Evolutionary conservation across 2,113 vertebrate genomes (phyloP).

Genomic region (Gymnorhina tibicen): DNA sequence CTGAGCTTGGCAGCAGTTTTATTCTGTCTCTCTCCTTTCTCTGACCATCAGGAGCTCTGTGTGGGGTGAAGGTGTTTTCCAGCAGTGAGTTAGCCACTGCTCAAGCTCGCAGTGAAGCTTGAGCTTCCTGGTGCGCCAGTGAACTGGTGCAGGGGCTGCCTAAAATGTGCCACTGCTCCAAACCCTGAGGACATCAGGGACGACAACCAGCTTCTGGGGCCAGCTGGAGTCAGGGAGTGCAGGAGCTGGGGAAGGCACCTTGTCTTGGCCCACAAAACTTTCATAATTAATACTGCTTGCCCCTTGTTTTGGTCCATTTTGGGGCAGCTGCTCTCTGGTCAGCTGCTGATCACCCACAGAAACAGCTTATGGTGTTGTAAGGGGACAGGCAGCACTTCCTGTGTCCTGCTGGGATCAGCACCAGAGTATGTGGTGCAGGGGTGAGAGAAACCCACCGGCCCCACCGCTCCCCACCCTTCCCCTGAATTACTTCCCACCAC

Average conservation of each 20-base stretch:
- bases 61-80: background rate
- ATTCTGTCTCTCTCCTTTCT: background rate
- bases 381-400: background rate
- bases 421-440: rapidly evolving
- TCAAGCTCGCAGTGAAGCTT: background rate
- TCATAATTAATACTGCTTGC: background rate
- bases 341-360: background rate
- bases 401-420: background rate
- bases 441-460: background rate
- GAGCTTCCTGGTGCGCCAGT: rapidly evolving
- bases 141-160: background rate
- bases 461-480: background rate
- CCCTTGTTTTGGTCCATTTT: background rate
- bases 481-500: background rate
- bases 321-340: background rate
- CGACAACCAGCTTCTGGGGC: background rate
- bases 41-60: background rate
- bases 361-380: background rate
- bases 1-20: background rate
- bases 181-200: background rate
- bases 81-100: background rate
- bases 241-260: background rate
- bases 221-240: background rate
- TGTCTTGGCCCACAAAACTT: background rate
- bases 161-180: rapidly evolving